phyloP scores from a whole-genome alignment of 2,888 invertebrate genomes.

The Phengaris arion region DNA sequence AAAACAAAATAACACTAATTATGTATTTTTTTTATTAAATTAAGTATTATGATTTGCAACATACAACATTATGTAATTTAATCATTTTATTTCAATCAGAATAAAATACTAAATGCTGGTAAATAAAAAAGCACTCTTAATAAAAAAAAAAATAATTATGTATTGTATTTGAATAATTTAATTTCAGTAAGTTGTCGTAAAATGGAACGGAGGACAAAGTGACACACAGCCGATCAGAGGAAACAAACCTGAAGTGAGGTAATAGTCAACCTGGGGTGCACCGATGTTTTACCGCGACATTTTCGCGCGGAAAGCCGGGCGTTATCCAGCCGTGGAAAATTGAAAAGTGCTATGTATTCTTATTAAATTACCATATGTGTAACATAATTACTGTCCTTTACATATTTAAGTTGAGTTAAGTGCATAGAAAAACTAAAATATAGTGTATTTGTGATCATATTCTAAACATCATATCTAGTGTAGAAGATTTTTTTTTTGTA shows the following conservation, averaged over 20 bases:
- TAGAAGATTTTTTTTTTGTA: conserved; percentile 57
- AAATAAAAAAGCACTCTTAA: neutral
- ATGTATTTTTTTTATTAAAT: neutral
- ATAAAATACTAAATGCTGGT: neutral
- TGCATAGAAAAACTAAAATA: conserved; percentile 40
- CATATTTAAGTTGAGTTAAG: conserved; percentile 44
- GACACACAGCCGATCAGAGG: conserved; percentile 66
- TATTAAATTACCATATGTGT: conserved; percentile 44
- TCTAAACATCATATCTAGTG: conserved; percentile 53
- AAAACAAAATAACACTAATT: neutral
- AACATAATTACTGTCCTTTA: conserved; percentile 37
- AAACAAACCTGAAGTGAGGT: conserved; percentile 76
- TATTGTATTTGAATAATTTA: neutral
- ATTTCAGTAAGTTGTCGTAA: conserved; percentile 41
- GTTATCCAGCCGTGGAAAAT: conserved; percentile 78
- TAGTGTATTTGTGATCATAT: conserved; percentile 49
- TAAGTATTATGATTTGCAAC: neutral
- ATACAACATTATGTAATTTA: neutral
- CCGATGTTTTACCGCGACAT: conserved; percentile 77
- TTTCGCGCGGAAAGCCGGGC: conserved; percentile 81
- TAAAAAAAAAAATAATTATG: neutral
- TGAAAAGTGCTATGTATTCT: conserved; percentile 60
- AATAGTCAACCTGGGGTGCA: conserved; percentile 54
- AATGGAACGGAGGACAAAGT: conserved; percentile 48
- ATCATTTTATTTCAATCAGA: neutral